phyloP scores from a whole-genome alignment of 2,113 vertebrate species.

The Glaucidium brasilianum region DNA sequence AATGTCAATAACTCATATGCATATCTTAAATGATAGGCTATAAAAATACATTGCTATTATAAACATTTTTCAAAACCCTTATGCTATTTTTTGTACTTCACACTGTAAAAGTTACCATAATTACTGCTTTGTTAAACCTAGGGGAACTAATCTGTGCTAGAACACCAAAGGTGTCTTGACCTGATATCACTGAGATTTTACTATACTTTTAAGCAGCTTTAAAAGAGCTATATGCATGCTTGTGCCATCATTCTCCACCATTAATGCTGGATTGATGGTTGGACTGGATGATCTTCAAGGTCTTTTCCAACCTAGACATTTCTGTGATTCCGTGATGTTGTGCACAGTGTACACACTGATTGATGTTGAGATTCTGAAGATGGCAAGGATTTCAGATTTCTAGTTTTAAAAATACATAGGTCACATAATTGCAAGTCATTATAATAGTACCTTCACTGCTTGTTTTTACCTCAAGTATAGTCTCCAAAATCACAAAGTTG shows the following conservation, averaged over 20 bases:
- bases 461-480: not conserved
- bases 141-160: not conserved
- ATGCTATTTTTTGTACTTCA: not conserved
- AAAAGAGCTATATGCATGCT: not conserved
- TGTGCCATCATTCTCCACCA: too few species aligned
- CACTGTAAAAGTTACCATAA: not conserved
- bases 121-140: not conserved
- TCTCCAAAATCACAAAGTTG: not conserved
- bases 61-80: not conserved
- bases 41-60: not conserved
- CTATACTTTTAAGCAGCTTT: not conserved
- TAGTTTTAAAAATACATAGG: not conserved
- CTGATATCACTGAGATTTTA: not conserved
- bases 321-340: not conserved
- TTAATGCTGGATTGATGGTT: too few species aligned
- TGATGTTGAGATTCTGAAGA: not conserved
- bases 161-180: not conserved
- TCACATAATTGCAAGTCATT: not conserved
- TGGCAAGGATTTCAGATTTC: not conserved
- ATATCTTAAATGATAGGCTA: not conserved
- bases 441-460: not conserved
- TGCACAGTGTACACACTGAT: not conserved
- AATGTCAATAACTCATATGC: not conserved
- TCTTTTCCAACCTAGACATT: too few species aligned
- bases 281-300: too few species aligned